phyloP scores from a whole-genome alignment of 2,888 invertebrate genomes.

The Tenthredo livida region DNA sequence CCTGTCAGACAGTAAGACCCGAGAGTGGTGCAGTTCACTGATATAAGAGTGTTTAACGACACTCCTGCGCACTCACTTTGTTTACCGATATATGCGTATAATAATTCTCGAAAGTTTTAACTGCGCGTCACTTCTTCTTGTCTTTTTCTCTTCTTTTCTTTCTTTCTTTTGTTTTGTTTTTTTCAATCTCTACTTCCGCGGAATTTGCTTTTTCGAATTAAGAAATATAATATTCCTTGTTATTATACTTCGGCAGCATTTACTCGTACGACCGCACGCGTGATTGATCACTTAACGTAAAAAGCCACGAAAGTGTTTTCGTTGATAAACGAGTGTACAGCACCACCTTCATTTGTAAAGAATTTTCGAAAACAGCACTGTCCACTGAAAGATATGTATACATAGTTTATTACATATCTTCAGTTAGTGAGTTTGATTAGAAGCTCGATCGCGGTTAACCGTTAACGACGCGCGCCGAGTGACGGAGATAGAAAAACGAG shows the following conservation, averaged over 20 bases:
- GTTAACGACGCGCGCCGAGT: slow-evolving; percentile 40
- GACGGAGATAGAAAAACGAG: slow-evolving; percentile 40
- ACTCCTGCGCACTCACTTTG: not conserved
- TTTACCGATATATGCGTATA: not conserved
- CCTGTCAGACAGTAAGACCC: not conserved
- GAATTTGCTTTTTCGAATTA: not conserved
- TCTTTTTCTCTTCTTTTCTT: not conserved
- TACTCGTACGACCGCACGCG: not conserved
- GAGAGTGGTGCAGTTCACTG: not conserved
- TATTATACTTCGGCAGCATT: not conserved
- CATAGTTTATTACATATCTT: slow-evolving; percentile 1
- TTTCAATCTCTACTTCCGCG: not conserved
- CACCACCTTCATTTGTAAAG: not conserved
- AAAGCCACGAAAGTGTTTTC: not conserved
- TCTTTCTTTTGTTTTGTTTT: not conserved
- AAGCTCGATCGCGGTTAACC: slow-evolving; percentile 44
- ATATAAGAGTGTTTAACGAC: not conserved
- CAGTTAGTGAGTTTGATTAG: slow-evolving; percentile 8
- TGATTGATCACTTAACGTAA: not conserved
- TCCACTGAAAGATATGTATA: not conserved
- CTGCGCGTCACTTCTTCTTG: not conserved
- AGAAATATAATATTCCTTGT: not conserved
- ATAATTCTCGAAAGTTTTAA: not conserved
- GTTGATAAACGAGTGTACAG: not conserved
- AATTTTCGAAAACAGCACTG: too few relatives aligned